Evolutionary conservation across 2,888 invertebrate genomes (phyloP).

Genomic region (Cantharis rufa): DNA sequence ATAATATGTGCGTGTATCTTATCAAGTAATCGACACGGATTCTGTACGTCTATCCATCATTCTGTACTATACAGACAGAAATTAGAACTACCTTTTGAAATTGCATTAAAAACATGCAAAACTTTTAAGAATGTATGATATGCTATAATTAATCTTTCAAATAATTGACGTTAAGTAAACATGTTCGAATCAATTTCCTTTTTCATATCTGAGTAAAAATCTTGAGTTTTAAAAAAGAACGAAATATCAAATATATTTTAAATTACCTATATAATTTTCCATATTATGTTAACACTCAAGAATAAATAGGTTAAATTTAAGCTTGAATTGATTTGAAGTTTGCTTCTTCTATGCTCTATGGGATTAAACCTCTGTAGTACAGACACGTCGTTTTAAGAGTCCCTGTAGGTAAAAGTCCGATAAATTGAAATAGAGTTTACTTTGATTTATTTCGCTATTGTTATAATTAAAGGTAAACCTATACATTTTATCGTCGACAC

Average conservation of each 20-base stretch:
- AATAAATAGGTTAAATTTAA: neutral
- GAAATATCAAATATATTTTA: neutral
- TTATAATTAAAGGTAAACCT: neutral
- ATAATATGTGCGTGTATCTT: conserved; percentile 18
- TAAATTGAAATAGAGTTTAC: conserved; percentile 2
- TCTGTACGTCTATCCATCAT: conserved; percentile 20
- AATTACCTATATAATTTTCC: neutral
- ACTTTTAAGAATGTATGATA: neutral
- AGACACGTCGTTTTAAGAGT: neutral
- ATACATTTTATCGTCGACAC: neutral
- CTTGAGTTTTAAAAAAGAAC: neutral
- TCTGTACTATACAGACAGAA: conserved; percentile 12
- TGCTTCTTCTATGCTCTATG: neutral
- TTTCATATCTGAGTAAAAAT: neutral
- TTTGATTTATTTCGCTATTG: neutral
- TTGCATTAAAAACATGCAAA: neutral
- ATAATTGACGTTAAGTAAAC: neutral
- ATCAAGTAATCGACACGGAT: conserved; percentile 19
- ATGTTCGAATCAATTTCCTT: neutral
- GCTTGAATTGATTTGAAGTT: neutral
- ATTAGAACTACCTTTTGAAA: conserved; percentile 12
- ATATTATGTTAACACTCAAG: neutral
- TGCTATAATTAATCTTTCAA: neutral
- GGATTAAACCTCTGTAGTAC: conserved; percentile 1
- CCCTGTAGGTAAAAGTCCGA: neutral